Percentiles rank a stretch among this genome's conserved stretches.
Conservation (phyloP, 2,797 vertebrate genomes). For the Knipowitschia caucasica region DNA sequence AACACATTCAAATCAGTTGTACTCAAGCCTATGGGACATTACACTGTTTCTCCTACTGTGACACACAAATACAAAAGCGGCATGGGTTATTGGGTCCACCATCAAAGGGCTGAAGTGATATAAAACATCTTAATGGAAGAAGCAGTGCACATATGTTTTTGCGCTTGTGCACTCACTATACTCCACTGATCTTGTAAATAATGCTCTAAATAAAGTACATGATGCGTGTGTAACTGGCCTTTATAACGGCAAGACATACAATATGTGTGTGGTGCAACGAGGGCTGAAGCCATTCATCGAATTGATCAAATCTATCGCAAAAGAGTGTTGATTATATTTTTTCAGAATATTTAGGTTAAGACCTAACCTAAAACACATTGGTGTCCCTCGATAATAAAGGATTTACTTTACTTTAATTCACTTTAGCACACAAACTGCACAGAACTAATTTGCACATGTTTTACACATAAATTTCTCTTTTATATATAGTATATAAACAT, state of each 20-base stretch:
- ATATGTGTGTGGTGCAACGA: too few species aligned
- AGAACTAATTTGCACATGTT: too few species aligned
- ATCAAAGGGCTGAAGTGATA: constrained; percentile 60
- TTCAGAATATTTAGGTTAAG: too few species aligned
- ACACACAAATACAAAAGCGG: constrained; percentile 69
- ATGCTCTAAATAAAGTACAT: constrained; percentile 35
- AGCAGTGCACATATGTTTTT: constrained; percentile 32
- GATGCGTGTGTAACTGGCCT: not conserved
- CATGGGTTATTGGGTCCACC: constrained; percentile 57
- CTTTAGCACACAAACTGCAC: too few species aligned
- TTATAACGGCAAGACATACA: constrained; percentile 15
- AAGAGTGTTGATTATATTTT: too few species aligned
- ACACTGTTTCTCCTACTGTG: constrained; percentile 64
- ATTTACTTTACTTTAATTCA: too few species aligned
- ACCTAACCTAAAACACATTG: too few species aligned
- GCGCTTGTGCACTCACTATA: constrained; percentile 28
- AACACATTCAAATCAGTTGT: constrained; percentile 71
- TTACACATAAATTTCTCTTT: too few species aligned
- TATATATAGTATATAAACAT: too few species aligned
- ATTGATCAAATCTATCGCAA: too few species aligned
- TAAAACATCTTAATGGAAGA: constrained; percentile 59
- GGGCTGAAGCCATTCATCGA: too few species aligned
- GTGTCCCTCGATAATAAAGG: too few species aligned
- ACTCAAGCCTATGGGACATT: constrained; percentile 67
- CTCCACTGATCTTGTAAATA: constrained; percentile 23